These are phyloP conservation scores for Erpornis zantholeuca DNA, from an alignment of 2,113 vertebrate species.

Conservation along the genomic window DNA sequence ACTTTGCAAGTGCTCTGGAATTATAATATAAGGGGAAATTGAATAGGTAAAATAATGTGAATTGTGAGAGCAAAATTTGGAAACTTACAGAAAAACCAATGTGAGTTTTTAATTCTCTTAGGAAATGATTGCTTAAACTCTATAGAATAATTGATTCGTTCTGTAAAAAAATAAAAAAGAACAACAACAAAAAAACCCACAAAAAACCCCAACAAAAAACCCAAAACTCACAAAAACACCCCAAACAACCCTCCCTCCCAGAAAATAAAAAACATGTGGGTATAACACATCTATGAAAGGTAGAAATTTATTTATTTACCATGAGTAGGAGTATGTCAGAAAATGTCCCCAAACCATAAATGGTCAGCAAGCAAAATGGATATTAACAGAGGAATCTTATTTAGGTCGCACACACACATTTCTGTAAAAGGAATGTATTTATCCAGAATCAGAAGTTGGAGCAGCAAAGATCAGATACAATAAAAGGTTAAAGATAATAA, in stretches of 20 bases:
- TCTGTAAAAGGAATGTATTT: background rate
- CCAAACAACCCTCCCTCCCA: too few relatives aligned
- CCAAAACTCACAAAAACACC: accelerated
- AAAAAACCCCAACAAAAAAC: background rate
- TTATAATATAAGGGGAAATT: background rate
- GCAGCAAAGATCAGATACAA: background rate
- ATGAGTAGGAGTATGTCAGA: background rate
- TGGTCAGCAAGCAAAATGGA: background rate
- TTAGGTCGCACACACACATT: background rate
- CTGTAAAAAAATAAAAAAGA: background rate
- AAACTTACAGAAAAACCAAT: background rate
- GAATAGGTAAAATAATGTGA: background rate
- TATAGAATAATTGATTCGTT: background rate
- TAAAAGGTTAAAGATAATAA: background rate
- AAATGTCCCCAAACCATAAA: background rate
- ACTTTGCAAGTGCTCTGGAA: background rate
- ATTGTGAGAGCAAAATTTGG: background rate
- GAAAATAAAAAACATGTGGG: background rate
- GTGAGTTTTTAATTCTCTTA: background rate
- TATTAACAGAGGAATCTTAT: background rate
- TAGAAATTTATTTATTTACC: accelerated
- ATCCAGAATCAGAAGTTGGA: background rate
- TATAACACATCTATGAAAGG: background rate
- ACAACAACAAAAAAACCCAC: background rate
- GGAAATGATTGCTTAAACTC: background rate